A percentile compares a stretch with the other conserved stretches of the same genome.
Conservation (phyloP, 1,140 invertebrate genomes). For the Camponotus vicinus region DNA sequence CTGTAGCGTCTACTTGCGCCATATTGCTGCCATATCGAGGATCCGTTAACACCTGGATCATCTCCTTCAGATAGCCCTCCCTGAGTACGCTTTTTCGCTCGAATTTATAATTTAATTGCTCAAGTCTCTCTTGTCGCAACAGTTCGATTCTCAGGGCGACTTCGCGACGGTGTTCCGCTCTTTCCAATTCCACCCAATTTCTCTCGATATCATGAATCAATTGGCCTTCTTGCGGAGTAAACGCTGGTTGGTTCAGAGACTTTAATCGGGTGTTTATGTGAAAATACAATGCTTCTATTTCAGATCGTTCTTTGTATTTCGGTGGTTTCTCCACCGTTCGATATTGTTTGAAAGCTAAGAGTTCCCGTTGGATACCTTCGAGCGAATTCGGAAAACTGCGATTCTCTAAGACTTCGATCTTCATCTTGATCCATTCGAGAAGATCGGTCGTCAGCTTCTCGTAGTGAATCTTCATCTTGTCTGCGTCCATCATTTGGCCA, state of each 20-base stretch:
- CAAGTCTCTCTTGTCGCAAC: slow-evolving; percentile 96
- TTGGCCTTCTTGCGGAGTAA: slow-evolving; percentile 96
- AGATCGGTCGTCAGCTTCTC: slow-evolving; percentile 94
- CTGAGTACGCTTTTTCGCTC: slow-evolving; percentile 96
- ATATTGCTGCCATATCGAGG: slow-evolving; percentile 96
- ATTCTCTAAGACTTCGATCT: slow-evolving; percentile 94
- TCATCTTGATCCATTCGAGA: slow-evolving; percentile 97
- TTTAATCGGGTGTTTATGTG: slow-evolving; percentile 98
- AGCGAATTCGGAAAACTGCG: slow-evolving; percentile 97
- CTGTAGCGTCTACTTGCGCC: slow-evolving; percentile 97
- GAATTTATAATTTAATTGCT: slow-evolving; percentile 98
- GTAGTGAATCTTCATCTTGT: slow-evolving; percentile 96
- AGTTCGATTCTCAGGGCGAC: slow-evolving; percentile 96
- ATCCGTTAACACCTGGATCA: slow-evolving; percentile 98
- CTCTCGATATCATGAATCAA: slow-evolving; percentile 96
- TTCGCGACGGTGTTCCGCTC: slow-evolving; percentile 97
- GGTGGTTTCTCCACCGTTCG: slow-evolving; percentile 98
- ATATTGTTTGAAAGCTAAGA: slow-evolving; percentile 97
- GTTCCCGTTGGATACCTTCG: slow-evolving; percentile 97
- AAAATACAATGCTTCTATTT: slow-evolving; percentile 98
- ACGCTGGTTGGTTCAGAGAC: slow-evolving; percentile 95
- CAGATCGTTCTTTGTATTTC: slow-evolving; percentile 98
- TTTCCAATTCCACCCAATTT: slow-evolving; percentile 97
- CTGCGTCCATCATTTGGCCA: slow-evolving; percentile 97
- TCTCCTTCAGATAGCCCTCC: slow-evolving; percentile 98